Conservation (phyloP, 2,888 invertebrate species). For the Agrotis puta region DNA sequence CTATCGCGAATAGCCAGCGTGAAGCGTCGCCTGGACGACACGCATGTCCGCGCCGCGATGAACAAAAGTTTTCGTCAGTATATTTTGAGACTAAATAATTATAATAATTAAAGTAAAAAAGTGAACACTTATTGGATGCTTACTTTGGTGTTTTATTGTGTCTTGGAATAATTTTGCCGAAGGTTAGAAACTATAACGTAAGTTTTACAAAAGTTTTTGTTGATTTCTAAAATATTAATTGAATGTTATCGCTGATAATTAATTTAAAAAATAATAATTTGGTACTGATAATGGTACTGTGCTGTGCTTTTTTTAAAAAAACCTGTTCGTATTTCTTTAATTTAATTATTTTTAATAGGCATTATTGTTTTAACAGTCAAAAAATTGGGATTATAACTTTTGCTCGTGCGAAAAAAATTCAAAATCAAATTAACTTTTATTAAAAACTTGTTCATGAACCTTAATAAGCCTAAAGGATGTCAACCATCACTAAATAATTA, state of each 20-base stretch:
- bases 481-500: not conserved
- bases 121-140: constrained; percentile 9
- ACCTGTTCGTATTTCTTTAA: no score
- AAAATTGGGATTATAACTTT: no score
- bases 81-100: constrained; percentile 1
- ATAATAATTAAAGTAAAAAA: not conserved
- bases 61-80: constrained; percentile 18
- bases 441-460: not conserved
- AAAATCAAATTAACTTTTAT: not conserved
- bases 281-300: no score
- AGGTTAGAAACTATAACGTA: constrained; percentile 19
- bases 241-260: no score
- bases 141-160: constrained; percentile 10
- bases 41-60: not conserved
- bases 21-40: constrained; percentile 22
- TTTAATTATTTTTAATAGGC: no score
- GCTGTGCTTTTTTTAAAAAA: not conserved
- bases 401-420: not conserved
- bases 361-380: no score
- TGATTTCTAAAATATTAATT: not conserved
- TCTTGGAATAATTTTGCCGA: constrained; percentile 5
- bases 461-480: not conserved
- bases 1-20: constrained; percentile 21
- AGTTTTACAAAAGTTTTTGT: constrained; percentile 7
- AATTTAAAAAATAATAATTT: no score